Base-by-base conservation (phyloP, 1,140 invertebrate species). In the Rhagoletis pomonella region DNA sequence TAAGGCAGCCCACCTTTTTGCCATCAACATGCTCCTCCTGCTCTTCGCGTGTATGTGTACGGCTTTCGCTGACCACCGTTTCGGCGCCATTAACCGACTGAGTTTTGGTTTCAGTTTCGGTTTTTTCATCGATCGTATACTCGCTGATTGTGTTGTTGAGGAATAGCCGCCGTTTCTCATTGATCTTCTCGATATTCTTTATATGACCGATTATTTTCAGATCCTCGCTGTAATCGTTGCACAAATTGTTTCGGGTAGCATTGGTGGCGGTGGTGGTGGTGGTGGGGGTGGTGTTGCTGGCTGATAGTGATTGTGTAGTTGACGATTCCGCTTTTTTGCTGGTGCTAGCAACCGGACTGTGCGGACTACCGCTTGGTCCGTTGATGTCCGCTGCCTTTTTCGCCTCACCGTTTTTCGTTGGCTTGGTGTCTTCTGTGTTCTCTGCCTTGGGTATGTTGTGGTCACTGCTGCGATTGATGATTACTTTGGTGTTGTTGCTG, bases 171-270 rank as follows among this genome's bases (percentile, higher is more conserved):
- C 91, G 90, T 88, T 92, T 91, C 44, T 92, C 91, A 77, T 91
- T 92, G 77, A 92, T 91, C 65, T 92, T 91, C 65, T 92, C 91
- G 19, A 91, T 92, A 87, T 87, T 90, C 64, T 89, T 91, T n/a
- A 92, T 59, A 69, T 91, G 91, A 0, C 90, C 89, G 47, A 92
- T 86, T 44, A 91, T 91, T 58, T 89, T 88, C 14, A 92, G 87
- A 59, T 89, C 88, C 12, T 84, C 86, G 14, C 55, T 77, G 85
- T 29, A 14, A 65, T 50, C 44, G 42, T 65, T 86, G 6, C 62
- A 12, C 17, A 73, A 73, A 73, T 19, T 84, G 69, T 81, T 81
- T 9, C 10, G 12, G 59, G 50, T 81, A 65, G 58, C 77, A 67
- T 87, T 87, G 44, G 39, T 58, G 9, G n/a, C 29, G 77, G 5